Base-by-base conservation (phyloP, 2,888 invertebrate species). In the Napeogenes sylphis region DNA sequence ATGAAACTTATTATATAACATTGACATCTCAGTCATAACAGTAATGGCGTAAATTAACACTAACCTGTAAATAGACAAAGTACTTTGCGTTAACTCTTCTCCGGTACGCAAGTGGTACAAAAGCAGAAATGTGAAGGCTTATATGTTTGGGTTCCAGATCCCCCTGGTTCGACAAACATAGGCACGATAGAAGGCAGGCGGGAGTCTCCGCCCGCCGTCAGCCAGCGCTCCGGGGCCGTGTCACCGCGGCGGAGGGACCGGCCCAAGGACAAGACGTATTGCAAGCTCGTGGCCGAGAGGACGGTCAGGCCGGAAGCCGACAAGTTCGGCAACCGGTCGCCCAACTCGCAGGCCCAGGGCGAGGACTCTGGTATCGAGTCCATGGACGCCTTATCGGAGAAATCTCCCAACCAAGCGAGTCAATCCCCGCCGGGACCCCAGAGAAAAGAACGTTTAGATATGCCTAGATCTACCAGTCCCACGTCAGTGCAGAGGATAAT, bases 361-460 rank as follows among this genome's bases (percentile, higher is more conserved):
- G 97, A 97, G 79, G 97, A 97, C 84, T 97, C 97, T 62, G 97
- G 97, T 14, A 97, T 97, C 62, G 97, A 97, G 82, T 96, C 96
- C 46, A 97, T 97, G 97, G 97, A 97, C 80, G 97, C 97, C 2
- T 85, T 97, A n/a, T 97, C 97, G 30, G 97, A 97, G 81, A 97
- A 97, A 80, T 96, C 95, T 68, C 95, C 95, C n/a, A 96, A 96
- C 83, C 96, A 96, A 81, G 95, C 95, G 84, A 94, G 92, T 84
- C 95, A 90, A 89, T 96, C 93, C 82, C 96, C 93, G 68, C 91
- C 92, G 73, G 85, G 91, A 1, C 82, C 82, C 30, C 83, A 84
- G 75, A 76, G 85, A 53, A 89, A 88, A 69, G 90, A 90, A 67
- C 80, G 89, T 4, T 78, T 87, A 42, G 86, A 89, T 69, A 83